These are phyloP conservation scores for Hylomyscus alleni DNA, from an alignment of 2,797 vertebrate species.

Conservation along the genomic window DNA sequence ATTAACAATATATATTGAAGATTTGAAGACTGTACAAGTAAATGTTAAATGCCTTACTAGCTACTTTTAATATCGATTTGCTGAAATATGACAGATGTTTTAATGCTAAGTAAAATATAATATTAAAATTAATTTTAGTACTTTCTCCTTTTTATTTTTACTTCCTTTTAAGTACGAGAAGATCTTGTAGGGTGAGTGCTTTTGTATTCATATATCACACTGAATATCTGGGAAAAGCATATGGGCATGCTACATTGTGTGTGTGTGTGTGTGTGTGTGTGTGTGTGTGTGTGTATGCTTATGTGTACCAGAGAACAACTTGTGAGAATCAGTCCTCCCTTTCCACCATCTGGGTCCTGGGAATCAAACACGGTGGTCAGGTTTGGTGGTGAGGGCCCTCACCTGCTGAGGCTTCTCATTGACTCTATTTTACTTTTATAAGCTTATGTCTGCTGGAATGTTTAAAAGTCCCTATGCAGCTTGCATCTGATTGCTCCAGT, in stretches of 20 bases:
- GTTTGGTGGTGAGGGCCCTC: neutral
- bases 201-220: neutral
- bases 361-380: neutral
- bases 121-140: conserved; percentile 16
- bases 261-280: neutral
- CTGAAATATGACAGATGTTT: neutral
- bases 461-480: neutral
- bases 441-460: neutral
- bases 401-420: neutral
- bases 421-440: neutral
- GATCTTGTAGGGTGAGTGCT: neutral
- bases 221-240: neutral
- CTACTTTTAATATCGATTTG: conserved; percentile 6
- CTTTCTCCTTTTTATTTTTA: neutral
- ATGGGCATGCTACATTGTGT: neutral
- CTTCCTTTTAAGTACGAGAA: neutral
- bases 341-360: neutral
- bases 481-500: neutral
- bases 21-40: conserved; percentile 37
- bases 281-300: rapidly evolving
- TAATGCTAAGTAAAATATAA: conserved; percentile 34
- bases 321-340: neutral
- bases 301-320: no score
- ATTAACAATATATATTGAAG: neutral
- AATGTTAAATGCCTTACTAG: neutral